Base-by-base conservation (phyloP, 30 jellyfish, hydroid and myxozoan species). In the Phacellophora camtschatica region DNA sequence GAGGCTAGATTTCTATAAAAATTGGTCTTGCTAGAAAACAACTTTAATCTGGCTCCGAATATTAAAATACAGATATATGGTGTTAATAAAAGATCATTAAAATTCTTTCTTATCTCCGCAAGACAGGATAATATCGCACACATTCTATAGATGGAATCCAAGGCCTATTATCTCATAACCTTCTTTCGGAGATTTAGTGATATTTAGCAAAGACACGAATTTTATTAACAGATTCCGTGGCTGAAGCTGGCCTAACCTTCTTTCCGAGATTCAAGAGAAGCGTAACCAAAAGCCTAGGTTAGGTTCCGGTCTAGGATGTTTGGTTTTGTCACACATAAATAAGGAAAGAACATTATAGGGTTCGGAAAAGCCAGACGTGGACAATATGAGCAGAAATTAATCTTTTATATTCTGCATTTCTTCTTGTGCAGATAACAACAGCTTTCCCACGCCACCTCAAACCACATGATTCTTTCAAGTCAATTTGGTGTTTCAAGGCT, bases 361-460 rank as follows among this genome's bases (percentile, higher is more conserved):
- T 15, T 61, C 20, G 0, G n/a, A 28, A 16, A 46, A 9, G 61
- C 61, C 61, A 46, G 5, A 46, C 25, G 71, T 29, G 9, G 46
- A 67, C 66, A 49, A 73, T 73, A 51, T 5, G 86, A 50, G 61
- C 34, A 61, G 59, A 51, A 62, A 55, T 73, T 42, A 73, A 29
- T 25, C 86, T 73, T 39, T 53, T 45, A 67, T 67, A 67, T 41
- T 20, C 49, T 3, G 82, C 43, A 39, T 56, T 67, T 56, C 59
- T 65, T 67, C 45, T 32, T 20, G 46, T 15, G 51, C 37, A 32
- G 86, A 73, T 73, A 73, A 73, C 74, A 51, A 50, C 64, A 7
- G 23, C 62, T 73, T 73, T 73, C 86, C 86, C 86, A 73, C 86
- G 86, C 86, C 86, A 64, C 32, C 35, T 59, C 74, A 31, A 50